phyloP scores from a whole-genome alignment of 2,113 vertebrate genomes.

The Hyla sarda region DNA sequence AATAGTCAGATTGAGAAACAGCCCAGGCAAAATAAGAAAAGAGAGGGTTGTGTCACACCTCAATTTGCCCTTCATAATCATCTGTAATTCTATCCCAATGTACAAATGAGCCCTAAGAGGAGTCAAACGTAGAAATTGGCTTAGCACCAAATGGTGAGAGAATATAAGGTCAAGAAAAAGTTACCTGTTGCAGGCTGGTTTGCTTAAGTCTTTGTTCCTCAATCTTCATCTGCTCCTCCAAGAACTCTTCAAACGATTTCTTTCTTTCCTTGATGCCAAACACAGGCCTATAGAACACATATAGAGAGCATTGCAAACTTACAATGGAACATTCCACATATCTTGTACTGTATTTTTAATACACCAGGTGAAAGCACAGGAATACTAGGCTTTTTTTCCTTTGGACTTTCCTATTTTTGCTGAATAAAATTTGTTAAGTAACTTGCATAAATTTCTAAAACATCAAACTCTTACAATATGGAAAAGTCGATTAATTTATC shows the following conservation, averaged over 20 bases:
- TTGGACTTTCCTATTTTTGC: too few species aligned
- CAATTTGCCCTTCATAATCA: not conserved
- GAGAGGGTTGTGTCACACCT: not conserved
- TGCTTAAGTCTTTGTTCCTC: constrained; percentile 83
- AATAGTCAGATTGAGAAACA: not conserved
- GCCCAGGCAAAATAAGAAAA: not conserved
- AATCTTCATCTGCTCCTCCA: constrained; percentile 89
- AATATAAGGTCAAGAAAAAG: too few species aligned
- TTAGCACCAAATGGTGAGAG: not conserved
- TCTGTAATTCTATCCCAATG: not conserved
- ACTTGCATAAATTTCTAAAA: too few species aligned
- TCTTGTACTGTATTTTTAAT: not conserved
- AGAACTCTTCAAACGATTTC: constrained; percentile 89
- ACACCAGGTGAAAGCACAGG: too few species aligned
- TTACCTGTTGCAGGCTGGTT: constrained; percentile 76
- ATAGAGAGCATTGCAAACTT: not conserved
- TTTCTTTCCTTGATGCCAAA: constrained; percentile 77
- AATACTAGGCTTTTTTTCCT: too few species aligned
- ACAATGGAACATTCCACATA: not conserved
- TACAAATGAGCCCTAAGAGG: not conserved
- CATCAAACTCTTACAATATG: too few species aligned
- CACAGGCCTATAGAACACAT: constrained; percentile 75
- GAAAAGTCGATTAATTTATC: too few species aligned
- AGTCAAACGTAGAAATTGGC: not conserved
- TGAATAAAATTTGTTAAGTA: too few species aligned